Base-by-base conservation (phyloP, 2,888 invertebrate genomes). In the Lydus trimaculatus region DNA sequence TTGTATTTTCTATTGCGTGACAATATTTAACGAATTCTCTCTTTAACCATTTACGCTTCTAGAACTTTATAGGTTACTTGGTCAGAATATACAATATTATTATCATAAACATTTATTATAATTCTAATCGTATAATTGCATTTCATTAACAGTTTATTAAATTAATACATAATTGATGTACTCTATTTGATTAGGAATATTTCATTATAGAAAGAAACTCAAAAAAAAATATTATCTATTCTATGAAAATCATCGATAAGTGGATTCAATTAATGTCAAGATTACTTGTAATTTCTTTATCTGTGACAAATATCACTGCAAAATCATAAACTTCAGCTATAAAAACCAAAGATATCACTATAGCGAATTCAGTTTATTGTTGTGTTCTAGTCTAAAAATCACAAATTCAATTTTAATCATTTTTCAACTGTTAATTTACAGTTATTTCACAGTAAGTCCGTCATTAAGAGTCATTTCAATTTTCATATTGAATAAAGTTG, bases 31-130 rank as follows among this genome's bases (percentile, higher is more conserved):
- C 48, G 64, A 70, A 52, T 52, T 52, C 63, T 61, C 43, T 64
- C 61, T 33, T 31, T 61, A 33, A 15, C 70, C 67, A 67, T 64
- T 64, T 70, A 67, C 65, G 70, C 67, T 63, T 20, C 17, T 63
- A 63, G 43, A 25, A 56, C 60, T 70, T 67, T 67, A 48, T 70
- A 66, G 70, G 70, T 70, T 67, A 70, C 39, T 33, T 66, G 69
- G 69, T 66, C 69, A 66, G 23, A 25, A 60, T 36, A 65, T 28
- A 31, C 60, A 64, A 58, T 20, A 48, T 7, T 62, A 48, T 23
- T 39, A 39, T n/a, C n/a, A 25, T 43, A 8, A 28, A 20, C 11
- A 31, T 20, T 8, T 15, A 60, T 23, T 20, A 63, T 31, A 11
- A 43, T 63, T 52, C 25, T 52, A 25, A 39, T 31, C n/a, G n/a